Evolutionary conservation across 2,797 vertebrate species (phyloP).

Genomic region (Megaceryle alcyon): DNA sequence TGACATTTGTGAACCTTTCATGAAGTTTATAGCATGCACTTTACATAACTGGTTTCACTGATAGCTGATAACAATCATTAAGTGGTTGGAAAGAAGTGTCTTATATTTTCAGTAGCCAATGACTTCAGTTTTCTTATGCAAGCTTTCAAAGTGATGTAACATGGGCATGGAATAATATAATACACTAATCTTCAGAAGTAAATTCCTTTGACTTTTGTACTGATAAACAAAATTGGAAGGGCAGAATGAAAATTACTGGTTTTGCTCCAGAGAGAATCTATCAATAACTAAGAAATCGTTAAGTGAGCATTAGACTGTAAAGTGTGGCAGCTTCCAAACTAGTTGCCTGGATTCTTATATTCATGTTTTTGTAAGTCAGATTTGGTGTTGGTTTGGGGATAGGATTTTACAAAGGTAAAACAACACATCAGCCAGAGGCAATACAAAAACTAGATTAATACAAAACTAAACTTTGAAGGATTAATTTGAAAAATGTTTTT

Average conservation of each 20-base stretch:
- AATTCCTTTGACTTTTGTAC: background rate
- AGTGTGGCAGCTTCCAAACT: background rate
- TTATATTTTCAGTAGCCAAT: background rate
- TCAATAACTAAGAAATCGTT: background rate
- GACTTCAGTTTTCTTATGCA: background rate
- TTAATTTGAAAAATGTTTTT: background rate
- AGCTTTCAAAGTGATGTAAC: background rate
- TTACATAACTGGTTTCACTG: background rate
- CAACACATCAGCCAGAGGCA: rapidly evolving
- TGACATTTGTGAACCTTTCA: background rate
- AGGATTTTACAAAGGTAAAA: background rate
- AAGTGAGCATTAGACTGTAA: background rate
- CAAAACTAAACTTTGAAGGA: background rate
- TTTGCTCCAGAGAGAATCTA: background rate
- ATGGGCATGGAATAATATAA: background rate
- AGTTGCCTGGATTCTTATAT: background rate
- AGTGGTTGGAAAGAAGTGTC: background rate
- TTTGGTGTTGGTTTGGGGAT: background rate
- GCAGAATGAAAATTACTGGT: background rate
- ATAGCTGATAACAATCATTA: background rate
- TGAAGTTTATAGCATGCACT: background rate
- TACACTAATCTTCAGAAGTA: background rate
- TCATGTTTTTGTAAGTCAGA: background rate
- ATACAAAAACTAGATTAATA: background rate
- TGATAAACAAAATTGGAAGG: background rate